Conservation (phyloP, 2,113 vertebrate species). For the Pygoscelis adeliae region DNA sequence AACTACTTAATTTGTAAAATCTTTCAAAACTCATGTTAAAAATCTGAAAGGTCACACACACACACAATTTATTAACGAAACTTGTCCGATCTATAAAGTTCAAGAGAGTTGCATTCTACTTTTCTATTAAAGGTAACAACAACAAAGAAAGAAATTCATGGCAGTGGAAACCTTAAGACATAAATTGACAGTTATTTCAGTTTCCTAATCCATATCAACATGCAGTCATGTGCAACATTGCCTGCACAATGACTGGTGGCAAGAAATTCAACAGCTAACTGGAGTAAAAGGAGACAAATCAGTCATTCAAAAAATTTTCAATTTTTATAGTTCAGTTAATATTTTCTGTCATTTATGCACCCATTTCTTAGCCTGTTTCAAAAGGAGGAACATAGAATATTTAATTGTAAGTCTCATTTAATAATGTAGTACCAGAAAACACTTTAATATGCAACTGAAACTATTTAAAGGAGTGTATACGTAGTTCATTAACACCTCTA, state of each 20-base stretch:
- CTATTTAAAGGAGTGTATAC: not conserved
- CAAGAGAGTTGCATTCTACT: not conserved
- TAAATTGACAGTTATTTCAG: not conserved
- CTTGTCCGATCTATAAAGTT: not conserved
- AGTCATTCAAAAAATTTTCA: not conserved
- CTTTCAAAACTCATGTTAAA: not conserved
- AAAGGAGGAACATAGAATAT: not conserved
- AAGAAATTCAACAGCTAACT: not conserved
- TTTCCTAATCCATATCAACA: not conserved
- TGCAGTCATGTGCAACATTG: not conserved
- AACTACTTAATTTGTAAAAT: not conserved
- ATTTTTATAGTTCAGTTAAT: not conserved
- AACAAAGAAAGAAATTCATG: not conserved
- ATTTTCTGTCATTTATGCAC: not conserved
- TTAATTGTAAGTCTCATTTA: not conserved
- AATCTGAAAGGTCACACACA: not conserved
- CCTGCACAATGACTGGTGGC: not conserved
- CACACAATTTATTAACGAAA: not conserved
- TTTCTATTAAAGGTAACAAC: not conserved
- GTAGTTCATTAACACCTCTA: not conserved
- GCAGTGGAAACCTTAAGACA: not conserved
- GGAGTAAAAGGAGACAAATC: not conserved
- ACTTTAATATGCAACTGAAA: not conserved
- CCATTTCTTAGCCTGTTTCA: not conserved
- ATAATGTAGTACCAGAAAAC: not conserved